Percentiles rank a stretch among this genome's conserved stretches.
These are phyloP conservation scores for Capitulum mitella DNA, from an alignment of 2,888 invertebrate genomes.

Conservation along the genomic window DNA sequence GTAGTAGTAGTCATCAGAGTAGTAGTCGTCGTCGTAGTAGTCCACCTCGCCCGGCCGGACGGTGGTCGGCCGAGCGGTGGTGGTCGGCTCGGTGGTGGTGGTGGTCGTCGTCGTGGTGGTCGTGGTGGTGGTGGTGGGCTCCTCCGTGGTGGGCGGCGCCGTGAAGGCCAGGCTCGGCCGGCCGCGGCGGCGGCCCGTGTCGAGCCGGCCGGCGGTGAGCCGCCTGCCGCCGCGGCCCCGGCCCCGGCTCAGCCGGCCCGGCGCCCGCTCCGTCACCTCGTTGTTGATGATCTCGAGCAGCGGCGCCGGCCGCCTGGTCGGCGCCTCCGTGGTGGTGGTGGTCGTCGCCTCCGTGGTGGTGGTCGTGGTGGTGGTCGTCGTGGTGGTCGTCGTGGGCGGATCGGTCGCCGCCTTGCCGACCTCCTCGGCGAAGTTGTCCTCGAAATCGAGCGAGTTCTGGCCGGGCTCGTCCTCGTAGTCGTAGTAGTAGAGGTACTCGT, in stretches of 20 bases:
- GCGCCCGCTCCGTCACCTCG: not conserved
- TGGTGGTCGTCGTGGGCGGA: not conserved
- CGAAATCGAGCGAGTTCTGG: not conserved
- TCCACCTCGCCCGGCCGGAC: not conserved
- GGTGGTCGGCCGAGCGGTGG: not conserved
- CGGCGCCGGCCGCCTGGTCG: not conserved
- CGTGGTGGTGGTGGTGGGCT: not conserved
- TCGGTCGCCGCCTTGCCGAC: not conserved
- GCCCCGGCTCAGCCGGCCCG: not conserved
- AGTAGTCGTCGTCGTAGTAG: not conserved
- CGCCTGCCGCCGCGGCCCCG: not conserved
- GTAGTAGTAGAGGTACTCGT: conserved; percentile 23
- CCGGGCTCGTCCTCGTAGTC: not conserved
- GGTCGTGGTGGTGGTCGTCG: not conserved
- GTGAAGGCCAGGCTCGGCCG: not conserved
- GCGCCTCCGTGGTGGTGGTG: not conserved
- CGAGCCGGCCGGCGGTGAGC: not conserved
- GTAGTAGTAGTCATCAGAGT: not conserved
- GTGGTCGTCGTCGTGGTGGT: not conserved
- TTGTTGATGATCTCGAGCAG: not conserved
- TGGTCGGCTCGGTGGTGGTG: conserved; percentile 1
- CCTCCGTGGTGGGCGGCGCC: not conserved
- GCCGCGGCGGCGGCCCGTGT: not conserved
- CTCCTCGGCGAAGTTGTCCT: not conserved
- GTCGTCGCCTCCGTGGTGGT: not conserved